Base-by-base conservation (phyloP, 2,888 invertebrate genomes). In the Pseudococcus longispinus region DNA sequence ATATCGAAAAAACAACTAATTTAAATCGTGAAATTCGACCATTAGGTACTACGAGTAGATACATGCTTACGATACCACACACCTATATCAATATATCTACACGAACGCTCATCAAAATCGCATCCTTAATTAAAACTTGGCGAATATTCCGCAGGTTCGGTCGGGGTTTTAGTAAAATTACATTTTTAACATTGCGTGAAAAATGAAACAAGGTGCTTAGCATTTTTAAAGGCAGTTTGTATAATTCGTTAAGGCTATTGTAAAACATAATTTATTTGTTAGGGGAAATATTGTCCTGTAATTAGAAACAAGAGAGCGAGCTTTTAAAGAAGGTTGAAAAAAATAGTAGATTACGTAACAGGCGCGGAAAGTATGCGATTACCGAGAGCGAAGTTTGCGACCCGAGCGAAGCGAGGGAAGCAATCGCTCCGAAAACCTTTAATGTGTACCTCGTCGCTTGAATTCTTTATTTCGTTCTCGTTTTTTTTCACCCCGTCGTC, bases 211-310 rank as follows among this genome's bases (percentile, higher is more conserved):
- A 51, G 84, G 60, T 84, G 46, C 37, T 60, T 84, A 60, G 84
- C 84, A 84, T 84, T 84, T 84, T 84, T 84, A 84, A 84, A 84
- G 60, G 84, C 84, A 84, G 84, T 84, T 84, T 84, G 55, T 84
- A 51, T 84, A 84, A 84, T 84, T 84, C 84, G 84, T 84, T 84
- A 84, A 55, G 84, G 84, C 60, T 84, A 84, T 37, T 55, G 84
- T 55, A 60, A 60, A 84, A 55, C 60, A 84, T 84, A 84, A 84
- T 84, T 84, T 84, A 84, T 84, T 84, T 84, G 55, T 84, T 84
- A 60, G 60, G 84, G 84, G 37, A 60, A 37, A 37, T 37, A 37
- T 37, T 84, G 84, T 55, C 84, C 84, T 60, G 84, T 84, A 84
- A 84, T 84, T 84, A 84, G 84, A 55, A 60, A 84, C 84, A 55